Base-by-base conservation (phyloP, 2,797 vertebrate genomes). In the Selene dorsalis region DNA sequence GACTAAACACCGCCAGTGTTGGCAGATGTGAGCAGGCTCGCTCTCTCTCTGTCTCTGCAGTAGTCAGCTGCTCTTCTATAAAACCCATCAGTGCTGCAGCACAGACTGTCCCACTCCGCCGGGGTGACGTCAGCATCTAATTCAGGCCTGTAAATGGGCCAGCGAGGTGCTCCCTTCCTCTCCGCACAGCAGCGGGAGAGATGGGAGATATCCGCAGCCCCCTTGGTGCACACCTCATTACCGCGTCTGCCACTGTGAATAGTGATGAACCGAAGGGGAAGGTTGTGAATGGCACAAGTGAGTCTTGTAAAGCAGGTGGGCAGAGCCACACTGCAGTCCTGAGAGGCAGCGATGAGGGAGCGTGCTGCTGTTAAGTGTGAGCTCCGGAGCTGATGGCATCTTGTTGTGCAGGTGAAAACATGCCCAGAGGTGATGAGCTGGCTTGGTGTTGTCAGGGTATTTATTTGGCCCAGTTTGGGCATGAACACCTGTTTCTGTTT, bases 91-190 rank as follows among this genome's bases (percentile, higher is more conserved):
- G 32, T 1, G 48, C 83, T 75, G 87, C 84, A 77, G 79, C 61
- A 57, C 73, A 80, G 56, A 64, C 67, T 70, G 63, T 72, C 77
- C 78, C 69, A 4, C 79, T 80, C 83, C 47, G 79, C 75, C 18
- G 39, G 30, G 61, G 58, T 92, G 91, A 92, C 85, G 79, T 88
- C 86, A 91, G 84, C 84, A 47, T 89, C 89, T 90, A 88, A 86
- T 87, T 84, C 82, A 56, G 83, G 80, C 60, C 77, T 75, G 69
- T 83, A 83, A 89, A 71, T 88, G 84, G 90, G 85, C 77, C 71
- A 85, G 65, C 39, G 56, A 82, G 77, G 75, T 39, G 85, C 83
- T 68, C 59, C 87, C 80, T 26, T 82, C 26, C 62, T 52, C 63
- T 59, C 73, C 3, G 71, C 67, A 14, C 70, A 12, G 71, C 72